These are phyloP conservation scores for Drosophila algonquin DNA, from an alignment of 2,888 invertebrate genomes.

Conservation along the genomic window DNA sequence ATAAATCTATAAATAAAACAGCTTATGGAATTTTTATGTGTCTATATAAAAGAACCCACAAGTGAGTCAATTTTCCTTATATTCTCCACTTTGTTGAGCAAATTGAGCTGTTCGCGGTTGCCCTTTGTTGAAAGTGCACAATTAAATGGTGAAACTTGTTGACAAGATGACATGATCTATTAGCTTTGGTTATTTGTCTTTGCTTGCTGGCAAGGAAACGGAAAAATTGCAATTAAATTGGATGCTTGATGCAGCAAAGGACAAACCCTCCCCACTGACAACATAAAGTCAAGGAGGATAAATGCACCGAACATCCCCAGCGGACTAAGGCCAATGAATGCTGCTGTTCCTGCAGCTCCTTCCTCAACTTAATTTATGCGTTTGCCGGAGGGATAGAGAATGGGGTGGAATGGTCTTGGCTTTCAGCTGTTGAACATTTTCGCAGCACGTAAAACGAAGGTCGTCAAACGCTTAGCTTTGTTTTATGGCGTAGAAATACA, in stretches of 20 bases:
- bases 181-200: constrained; percentile 74
- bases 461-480: constrained; percentile 46
- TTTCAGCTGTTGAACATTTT: constrained; percentile 57
- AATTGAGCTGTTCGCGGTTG: constrained; percentile 38
- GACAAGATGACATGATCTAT: constrained; percentile 79
- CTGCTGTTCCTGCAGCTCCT: constrained; percentile 25
- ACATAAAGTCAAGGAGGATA: constrained; percentile 65
- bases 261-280: constrained; percentile 46
- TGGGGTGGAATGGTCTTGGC: constrained; percentile 2
- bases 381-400: not conserved
- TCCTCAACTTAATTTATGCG: constrained; percentile 68
- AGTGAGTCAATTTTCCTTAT: not conserved
- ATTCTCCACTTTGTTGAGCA: constrained; percentile 8
- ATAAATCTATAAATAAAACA: not conserved
- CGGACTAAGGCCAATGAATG: constrained; percentile 53
- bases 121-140: constrained; percentile 61
- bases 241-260: constrained; percentile 35
- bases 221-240: constrained; percentile 76
- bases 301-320: constrained; percentile 44
- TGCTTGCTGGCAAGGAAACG: constrained; percentile 42
- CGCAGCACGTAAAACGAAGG: constrained; percentile 59
- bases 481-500: constrained; percentile 60
- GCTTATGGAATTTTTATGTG: not conserved
- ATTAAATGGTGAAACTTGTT: constrained; percentile 74
- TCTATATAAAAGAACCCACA: not conserved